Conservation (phyloP, 2,113 vertebrate species). For the Amphiprion percula region DNA sequence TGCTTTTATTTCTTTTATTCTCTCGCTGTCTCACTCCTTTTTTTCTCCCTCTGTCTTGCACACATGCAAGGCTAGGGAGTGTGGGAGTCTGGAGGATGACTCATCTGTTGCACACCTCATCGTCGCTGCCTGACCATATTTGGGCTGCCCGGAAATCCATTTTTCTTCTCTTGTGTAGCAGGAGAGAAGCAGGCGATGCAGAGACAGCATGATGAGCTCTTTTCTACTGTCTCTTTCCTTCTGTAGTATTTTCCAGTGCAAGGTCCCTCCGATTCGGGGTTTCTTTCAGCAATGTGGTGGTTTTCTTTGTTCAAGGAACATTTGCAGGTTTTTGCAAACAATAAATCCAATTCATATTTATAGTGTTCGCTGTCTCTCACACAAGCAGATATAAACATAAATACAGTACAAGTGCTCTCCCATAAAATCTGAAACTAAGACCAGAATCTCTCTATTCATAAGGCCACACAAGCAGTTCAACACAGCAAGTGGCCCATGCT, state of each 20-base stretch:
- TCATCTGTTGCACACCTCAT: slow-evolving; percentile 82
- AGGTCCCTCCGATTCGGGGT: slow-evolving; percentile 7
- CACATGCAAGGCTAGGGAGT: slow-evolving; percentile 67
- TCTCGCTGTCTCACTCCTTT: slow-evolving; percentile 43
- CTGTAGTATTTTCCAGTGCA: slow-evolving; percentile 29
- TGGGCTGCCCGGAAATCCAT: slow-evolving; percentile 78
- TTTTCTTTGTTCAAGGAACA: slow-evolving; percentile 1
- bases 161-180: slow-evolving; percentile 56
- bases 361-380: too few relatives aligned
- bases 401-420: not conserved
- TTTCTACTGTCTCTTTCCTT: slow-evolving; percentile 45
- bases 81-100: slow-evolving; percentile 79
- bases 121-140: slow-evolving; percentile 73
- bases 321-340: not conserved
- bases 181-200: slow-evolving; percentile 57
- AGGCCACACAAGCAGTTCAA: not conserved
- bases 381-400: not conserved
- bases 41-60: slow-evolving; percentile 66
- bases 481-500: not conserved
- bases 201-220: slow-evolving; percentile 54
- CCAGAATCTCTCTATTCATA: not conserved
- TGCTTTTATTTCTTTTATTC: slow-evolving; percentile 48
- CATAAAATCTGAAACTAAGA: too few relatives aligned
- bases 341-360: not conserved
- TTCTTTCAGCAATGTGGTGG: slow-evolving; percentile 30